Percentiles rank a stretch among this genome's conserved stretches.
Evolutionary conservation across 2,113 vertebrate genomes (phyloP).

Genomic region (Lophura nycthemera): DNA sequence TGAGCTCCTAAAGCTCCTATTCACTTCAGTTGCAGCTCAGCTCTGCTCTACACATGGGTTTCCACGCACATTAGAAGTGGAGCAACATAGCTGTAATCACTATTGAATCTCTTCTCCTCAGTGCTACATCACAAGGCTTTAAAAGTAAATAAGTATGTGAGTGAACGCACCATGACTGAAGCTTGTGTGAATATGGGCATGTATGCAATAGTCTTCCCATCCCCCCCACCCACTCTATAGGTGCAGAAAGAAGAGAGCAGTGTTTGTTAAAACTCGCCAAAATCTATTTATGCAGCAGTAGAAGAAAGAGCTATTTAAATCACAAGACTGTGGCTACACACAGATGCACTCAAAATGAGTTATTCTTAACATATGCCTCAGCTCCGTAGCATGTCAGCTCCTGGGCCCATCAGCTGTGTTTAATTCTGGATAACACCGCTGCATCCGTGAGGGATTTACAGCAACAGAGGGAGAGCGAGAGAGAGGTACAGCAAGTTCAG

Average conservation of each 20-base stretch:
- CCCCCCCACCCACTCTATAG: neutral
- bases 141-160: neutral
- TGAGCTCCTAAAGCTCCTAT: neutral
- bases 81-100: neutral
- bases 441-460: constrained; percentile 29
- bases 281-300: neutral
- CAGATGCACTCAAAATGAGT: neutral
- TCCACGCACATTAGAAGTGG: neutral
- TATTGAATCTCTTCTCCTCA: neutral
- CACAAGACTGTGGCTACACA: neutral
- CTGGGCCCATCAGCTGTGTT: neutral
- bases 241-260: neutral
- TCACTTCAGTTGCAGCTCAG: neutral
- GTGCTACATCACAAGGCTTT: neutral
- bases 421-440: constrained; percentile 47
- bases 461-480: constrained; percentile 3
- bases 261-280: neutral
- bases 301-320: neutral
- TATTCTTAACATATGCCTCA: constrained; percentile 16
- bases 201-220: neutral
- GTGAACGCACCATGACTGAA: neutral
- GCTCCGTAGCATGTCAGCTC: constrained; percentile 10
- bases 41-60: neutral
- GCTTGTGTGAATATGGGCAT: neutral
- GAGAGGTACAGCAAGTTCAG: constrained; percentile 51